Conservation (phyloP, 2,797 vertebrate genomes). For the Anableps anableps region DNA sequence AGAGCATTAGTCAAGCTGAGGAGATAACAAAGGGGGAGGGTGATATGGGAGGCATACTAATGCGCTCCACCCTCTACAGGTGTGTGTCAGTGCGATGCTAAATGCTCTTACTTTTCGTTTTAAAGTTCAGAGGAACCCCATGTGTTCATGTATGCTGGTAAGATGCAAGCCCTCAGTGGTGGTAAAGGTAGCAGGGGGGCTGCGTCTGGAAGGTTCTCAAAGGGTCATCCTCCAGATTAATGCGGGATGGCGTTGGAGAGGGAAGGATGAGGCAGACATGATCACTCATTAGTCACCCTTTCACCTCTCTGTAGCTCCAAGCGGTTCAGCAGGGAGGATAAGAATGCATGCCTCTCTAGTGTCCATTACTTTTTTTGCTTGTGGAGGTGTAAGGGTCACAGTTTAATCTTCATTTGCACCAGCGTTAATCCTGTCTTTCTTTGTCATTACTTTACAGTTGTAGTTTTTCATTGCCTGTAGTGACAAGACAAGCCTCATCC, state of each 20-base stretch:
- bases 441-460: neutral
- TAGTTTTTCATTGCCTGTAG: neutral
- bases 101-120: slow-evolving; percentile 1
- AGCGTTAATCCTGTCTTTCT: slow-evolving; percentile 1
- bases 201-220: slow-evolving; percentile 55
- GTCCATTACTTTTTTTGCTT: slow-evolving; percentile 23
- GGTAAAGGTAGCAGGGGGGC: slow-evolving; percentile 12
- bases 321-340: slow-evolving; percentile 57
- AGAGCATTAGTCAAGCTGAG: slow-evolving; percentile 70
- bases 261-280: slow-evolving; percentile 56
- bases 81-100: slow-evolving; percentile 26
- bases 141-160: slow-evolving; percentile 34
- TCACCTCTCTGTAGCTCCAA: slow-evolving; percentile 75
- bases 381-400: neutral
- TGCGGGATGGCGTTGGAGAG: slow-evolving; percentile 31
- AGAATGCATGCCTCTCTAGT: slow-evolving; percentile 25
- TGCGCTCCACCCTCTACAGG: slow-evolving; percentile 32
- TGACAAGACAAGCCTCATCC: neutral
- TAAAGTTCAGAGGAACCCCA: neutral
- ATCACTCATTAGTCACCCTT: slow-evolving; percentile 80
- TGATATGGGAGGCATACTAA: slow-evolving; percentile 37
- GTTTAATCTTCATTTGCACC: slow-evolving; percentile 13
- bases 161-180: slow-evolving; percentile 25
- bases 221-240: slow-evolving; percentile 63
- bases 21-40: slow-evolving; percentile 43